A percentile compares a stretch with the other conserved stretches of the same genome.
These are phyloP conservation scores for Reticulitermes speratus DNA, from an alignment of 1,140 invertebrate species.

Conservation along the genomic window DNA sequence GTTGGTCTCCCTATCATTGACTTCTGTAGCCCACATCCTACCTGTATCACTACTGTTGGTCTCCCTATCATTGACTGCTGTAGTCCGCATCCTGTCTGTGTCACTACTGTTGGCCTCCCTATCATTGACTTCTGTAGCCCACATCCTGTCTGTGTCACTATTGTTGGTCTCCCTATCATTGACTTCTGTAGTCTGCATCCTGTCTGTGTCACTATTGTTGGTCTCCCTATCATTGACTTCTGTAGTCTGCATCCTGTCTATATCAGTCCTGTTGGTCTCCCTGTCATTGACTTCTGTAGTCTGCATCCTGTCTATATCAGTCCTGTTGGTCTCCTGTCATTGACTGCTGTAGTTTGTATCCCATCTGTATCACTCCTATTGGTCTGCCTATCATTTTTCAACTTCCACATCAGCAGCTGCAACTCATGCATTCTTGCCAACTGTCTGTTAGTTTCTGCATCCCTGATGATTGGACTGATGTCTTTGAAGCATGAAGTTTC, in stretches of 20 bases:
- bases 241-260: neutral
- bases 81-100: neutral
- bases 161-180: no score
- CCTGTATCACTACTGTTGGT: no score
- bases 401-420: neutral
- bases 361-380: neutral
- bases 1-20: no score
- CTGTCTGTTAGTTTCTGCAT: neutral
- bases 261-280: neutral
- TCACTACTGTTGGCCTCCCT: neutral
- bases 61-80: constrained; percentile 39
- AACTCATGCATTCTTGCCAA: neutral
- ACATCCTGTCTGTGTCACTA: no score
- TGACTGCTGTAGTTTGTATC: no score
- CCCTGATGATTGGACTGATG: constrained; percentile 20
- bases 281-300: neutral
- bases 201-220: no score
- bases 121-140: neutral
- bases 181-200: no score
- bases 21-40: no score
- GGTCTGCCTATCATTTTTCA: neutral
- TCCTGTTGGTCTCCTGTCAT: no score
- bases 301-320: no score
- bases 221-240: constrained; percentile 40
- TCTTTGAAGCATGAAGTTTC: neutral